Conservation (phyloP, 2,113 vertebrate genomes). For the Chaetura pelagica region DNA sequence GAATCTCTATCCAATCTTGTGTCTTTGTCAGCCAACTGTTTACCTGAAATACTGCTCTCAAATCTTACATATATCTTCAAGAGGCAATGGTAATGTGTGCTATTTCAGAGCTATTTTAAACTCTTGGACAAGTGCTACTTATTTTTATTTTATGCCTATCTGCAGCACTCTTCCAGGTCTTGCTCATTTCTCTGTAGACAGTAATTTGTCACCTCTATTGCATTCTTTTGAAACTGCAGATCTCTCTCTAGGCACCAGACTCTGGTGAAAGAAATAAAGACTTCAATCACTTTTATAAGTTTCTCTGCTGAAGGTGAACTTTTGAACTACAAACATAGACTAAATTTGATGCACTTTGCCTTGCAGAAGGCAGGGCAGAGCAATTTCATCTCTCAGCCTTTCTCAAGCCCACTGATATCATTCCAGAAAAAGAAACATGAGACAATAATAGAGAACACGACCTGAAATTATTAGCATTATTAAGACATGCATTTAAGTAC, state of each 20-base stretch:
- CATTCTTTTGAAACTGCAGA: constrained; percentile 34
- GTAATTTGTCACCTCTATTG: constrained; percentile 48
- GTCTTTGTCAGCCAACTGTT: not conserved
- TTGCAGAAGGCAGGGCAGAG: not conserved
- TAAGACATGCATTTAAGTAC: not conserved
- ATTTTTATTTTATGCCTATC: constrained; percentile 53
- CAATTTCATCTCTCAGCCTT: not conserved
- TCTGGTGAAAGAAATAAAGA: constrained; percentile 44
- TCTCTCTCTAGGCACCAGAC: constrained; percentile 13
- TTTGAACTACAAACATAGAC: constrained; percentile 39
- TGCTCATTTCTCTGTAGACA: constrained; percentile 21
- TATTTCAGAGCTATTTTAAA: constrained; percentile 57
- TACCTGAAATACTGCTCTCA: constrained; percentile 21
- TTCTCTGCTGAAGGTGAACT: constrained; percentile 50
- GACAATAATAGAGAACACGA: not conserved
- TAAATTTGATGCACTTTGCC: not conserved
- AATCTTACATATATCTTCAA: not conserved
- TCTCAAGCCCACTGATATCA: not conserved
- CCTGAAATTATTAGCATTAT: not conserved
- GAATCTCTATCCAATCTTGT: not conserved
- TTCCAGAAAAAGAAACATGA: not conserved
- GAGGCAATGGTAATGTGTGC: not conserved
- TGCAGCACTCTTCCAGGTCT: constrained; percentile 26
- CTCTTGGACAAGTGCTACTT: constrained; percentile 27
- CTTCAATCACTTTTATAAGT: constrained; percentile 29